Percentiles rank a stretch among this genome's conserved stretches.
Evolutionary conservation across 2,113 vertebrate species (phyloP).

Genomic region (Gobio gobio): DNA sequence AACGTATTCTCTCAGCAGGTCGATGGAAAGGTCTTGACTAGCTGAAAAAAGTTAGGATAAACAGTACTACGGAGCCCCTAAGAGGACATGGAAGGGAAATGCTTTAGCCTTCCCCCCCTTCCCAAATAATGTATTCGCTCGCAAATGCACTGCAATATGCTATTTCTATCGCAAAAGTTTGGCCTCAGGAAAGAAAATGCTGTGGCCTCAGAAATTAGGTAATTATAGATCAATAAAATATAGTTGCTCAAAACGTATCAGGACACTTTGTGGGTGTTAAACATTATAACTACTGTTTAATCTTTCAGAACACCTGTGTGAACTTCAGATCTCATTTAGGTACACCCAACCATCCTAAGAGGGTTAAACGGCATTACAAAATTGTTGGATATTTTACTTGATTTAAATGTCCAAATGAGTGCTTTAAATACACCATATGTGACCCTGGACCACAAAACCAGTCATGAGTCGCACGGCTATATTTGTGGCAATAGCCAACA

Average conservation of each 20-base stretch:
- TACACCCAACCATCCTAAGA: not conserved
- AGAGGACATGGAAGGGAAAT: not conserved
- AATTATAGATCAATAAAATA: too few relatives aligned
- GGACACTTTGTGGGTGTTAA: not conserved
- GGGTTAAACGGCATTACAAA: not conserved
- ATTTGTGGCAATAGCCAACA: too few relatives aligned
- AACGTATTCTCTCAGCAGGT: slow-evolving; percentile 25
- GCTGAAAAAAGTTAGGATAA: not conserved
- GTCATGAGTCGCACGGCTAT: too few relatives aligned
- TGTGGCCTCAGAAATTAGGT: not conserved
- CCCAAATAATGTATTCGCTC: too few relatives aligned
- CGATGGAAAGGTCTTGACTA: not conserved
- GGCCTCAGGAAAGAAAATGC: too few relatives aligned
- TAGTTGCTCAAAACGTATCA: not conserved
- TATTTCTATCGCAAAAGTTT: not conserved
- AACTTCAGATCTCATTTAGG: not conserved
- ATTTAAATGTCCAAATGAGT: too few relatives aligned
- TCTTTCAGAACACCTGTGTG: not conserved
- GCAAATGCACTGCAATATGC: not conserved
- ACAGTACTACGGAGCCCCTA: not conserved
- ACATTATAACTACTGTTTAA: not conserved
- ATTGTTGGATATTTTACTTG: not conserved
- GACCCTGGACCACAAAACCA: too few relatives aligned
- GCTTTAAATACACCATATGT: too few relatives aligned
- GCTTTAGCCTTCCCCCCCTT: not conserved